Evolutionary conservation across 2,888 invertebrate genomes (phyloP).

Genomic region (Dione vanillae): DNA sequence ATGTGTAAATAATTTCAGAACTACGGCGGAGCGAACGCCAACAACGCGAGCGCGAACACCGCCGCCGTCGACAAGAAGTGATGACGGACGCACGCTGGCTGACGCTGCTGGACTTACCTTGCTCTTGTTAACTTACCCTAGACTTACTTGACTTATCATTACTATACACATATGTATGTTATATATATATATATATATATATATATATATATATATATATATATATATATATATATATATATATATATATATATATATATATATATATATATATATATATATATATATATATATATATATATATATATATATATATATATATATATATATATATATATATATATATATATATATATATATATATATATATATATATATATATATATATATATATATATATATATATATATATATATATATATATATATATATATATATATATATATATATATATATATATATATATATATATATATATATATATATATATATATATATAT

Average conservation of each 20-base stretch:
- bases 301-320: background rate
- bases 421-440: background rate
- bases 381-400: background rate
- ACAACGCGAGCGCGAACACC: conserved; percentile 49
- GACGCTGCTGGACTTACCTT: background rate
- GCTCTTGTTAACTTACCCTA: background rate
- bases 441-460: background rate
- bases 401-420: background rate
- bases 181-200: too few species aligned
- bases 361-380: background rate
- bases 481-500: background rate
- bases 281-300: background rate
- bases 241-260: background rate
- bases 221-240: background rate
- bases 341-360: background rate
- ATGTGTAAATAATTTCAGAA: conserved; percentile 53
- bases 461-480: background rate
- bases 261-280: background rate
- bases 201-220: background rate
- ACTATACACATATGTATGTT: too few species aligned
- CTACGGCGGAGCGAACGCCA: conserved; percentile 62
- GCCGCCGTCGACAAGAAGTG: conserved; percentile 68
- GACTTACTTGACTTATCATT: background rate
- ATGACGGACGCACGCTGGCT: conserved; percentile 41
- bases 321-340: background rate